phyloP scores from a whole-genome alignment of 1,140 invertebrate species.

The Asbolus verrucosus region DNA sequence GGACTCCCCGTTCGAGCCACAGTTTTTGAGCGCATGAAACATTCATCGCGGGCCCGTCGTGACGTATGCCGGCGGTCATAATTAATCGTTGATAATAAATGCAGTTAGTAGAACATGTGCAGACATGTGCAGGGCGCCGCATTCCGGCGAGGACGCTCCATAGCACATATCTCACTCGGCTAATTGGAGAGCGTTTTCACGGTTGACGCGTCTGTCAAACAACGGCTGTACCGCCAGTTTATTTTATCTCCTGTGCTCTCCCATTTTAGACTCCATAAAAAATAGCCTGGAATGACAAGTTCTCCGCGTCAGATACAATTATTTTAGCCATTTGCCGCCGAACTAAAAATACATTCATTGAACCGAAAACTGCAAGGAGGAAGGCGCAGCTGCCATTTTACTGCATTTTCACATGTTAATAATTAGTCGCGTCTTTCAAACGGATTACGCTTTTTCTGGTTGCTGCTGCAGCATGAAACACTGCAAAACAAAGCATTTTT shows the following conservation, averaged over 20 bases:
- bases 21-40: constrained; percentile 60
- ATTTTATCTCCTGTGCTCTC: constrained; percentile 51
- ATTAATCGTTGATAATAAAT: constrained; percentile 57
- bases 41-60: constrained; percentile 54
- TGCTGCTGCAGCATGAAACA: too few species aligned
- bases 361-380: constrained; percentile 40
- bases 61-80: constrained; percentile 53
- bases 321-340: constrained; percentile 57
- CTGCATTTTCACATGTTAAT: constrained; percentile 40
- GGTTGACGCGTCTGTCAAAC: constrained; percentile 61
- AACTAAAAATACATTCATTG: constrained; percentile 53
- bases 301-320: constrained; percentile 54
- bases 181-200: constrained; percentile 62
- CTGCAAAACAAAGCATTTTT: too few species aligned
- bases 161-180: constrained; percentile 59
- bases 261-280: constrained; percentile 52
- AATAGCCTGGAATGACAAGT: constrained; percentile 50
- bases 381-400: constrained; percentile 47
- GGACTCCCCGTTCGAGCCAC: constrained; percentile 58
- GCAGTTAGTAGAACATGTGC: constrained; percentile 51
- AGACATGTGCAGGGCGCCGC: constrained; percentile 44
- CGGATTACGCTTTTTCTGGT: neutral
- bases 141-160: constrained; percentile 48
- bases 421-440: constrained; percentile 35
- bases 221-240: constrained; percentile 54